Conservation (phyloP, 2,113 vertebrate species). For the Phalacrocorax brasilianus region DNA sequence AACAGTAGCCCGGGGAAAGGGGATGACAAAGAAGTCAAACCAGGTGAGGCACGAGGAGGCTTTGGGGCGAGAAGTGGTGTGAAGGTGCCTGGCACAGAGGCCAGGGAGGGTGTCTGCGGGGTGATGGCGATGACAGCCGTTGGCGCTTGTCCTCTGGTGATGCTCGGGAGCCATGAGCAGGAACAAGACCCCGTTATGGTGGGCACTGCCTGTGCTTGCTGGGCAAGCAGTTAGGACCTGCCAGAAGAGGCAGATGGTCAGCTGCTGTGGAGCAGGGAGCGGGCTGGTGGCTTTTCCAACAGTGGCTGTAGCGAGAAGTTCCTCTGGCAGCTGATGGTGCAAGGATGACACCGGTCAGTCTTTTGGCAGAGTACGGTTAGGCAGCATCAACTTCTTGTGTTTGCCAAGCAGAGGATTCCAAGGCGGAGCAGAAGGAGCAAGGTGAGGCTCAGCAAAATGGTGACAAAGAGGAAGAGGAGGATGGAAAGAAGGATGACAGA, state of each 20-base stretch:
- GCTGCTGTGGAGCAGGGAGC: not conserved
- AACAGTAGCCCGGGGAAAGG: slow-evolving; percentile 68
- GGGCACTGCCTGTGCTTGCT: not conserved
- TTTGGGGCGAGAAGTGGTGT: not conserved
- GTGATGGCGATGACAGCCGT: not conserved
- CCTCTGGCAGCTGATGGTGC: not conserved
- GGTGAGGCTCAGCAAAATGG: slow-evolving; percentile 85
- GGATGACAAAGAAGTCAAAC: slow-evolving; percentile 81
- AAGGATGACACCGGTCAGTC: accelerated
- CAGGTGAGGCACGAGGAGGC: slow-evolving; percentile 72
- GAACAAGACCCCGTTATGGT: not conserved
- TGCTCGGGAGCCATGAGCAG: accelerated
- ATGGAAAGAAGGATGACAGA: slow-evolving; percentile 87
- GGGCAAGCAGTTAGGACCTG: accelerated
- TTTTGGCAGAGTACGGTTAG: not conserved
- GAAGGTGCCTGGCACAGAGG: not conserved
- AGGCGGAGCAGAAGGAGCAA: slow-evolving; percentile 80
- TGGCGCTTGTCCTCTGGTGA: not conserved
- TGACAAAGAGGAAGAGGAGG: slow-evolving; percentile 87
- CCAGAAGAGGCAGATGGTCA: not conserved
- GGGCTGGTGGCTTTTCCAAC: not conserved
- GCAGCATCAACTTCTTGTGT: not conserved
- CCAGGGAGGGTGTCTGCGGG: accelerated
- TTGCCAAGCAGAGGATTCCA: slow-evolving; percentile 73
- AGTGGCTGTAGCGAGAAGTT: not conserved